Conservation (phyloP, 2,888 invertebrate genomes). For the Lasioglossum figueresi region DNA sequence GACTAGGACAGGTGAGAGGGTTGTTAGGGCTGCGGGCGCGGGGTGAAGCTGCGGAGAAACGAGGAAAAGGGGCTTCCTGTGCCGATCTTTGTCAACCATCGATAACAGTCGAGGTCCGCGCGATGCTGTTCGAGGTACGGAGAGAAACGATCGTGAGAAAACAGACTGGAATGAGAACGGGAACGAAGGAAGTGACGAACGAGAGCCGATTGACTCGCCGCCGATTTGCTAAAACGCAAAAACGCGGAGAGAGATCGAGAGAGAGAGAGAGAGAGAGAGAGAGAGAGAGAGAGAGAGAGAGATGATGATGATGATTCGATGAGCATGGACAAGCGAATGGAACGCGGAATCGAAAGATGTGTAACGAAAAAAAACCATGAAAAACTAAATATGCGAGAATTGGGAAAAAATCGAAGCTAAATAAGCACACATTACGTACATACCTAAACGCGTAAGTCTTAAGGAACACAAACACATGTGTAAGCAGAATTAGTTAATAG, state of each 20-base stretch:
- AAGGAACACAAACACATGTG: slow-evolving; percentile 71
- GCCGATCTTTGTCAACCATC: slow-evolving; percentile 28
- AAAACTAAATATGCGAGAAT: slow-evolving; percentile 4
- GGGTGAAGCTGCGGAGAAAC: slow-evolving; percentile 2
- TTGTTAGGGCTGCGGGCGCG: slow-evolving; percentile 8
- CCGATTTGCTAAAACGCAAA: slow-evolving; percentile 43
- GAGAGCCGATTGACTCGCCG: slow-evolving; percentile 60
- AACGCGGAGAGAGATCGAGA: slow-evolving; percentile 6
- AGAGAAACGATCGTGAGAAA: slow-evolving; percentile 6
- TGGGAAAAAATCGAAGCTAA: slow-evolving; percentile 33
- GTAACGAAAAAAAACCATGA: background rate
- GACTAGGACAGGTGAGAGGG: background rate
- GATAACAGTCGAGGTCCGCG: slow-evolving; percentile 45
- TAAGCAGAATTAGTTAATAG: slow-evolving; percentile 83
- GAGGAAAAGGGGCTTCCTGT: slow-evolving; percentile 33
- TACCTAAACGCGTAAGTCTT: slow-evolving; percentile 81
- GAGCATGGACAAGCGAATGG: slow-evolving; percentile 8
- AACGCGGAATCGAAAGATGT: slow-evolving; percentile 1
- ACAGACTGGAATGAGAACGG: background rate
- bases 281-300: slow-evolving; percentile 50
- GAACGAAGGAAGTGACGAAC: slow-evolving; percentile 23
- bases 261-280: slow-evolving; percentile 57
- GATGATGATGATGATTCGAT: slow-evolving; percentile 8
- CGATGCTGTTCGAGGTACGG: slow-evolving; percentile 54
- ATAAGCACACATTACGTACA: slow-evolving; percentile 81